Conservation (phyloP, 2,888 invertebrate species). For the Sinhomidia bicolor region DNA sequence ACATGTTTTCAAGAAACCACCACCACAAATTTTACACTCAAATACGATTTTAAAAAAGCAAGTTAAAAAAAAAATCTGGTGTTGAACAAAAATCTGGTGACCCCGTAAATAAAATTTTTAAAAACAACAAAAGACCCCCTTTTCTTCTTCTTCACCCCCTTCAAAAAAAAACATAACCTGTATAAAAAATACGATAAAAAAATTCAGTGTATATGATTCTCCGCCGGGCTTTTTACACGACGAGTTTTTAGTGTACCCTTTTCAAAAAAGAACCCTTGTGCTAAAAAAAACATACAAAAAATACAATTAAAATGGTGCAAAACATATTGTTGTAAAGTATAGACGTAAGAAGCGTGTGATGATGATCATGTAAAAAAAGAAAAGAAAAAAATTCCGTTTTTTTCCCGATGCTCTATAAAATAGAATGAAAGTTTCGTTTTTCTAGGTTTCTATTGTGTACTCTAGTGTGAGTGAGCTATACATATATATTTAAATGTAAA, state of each 20-base stretch:
- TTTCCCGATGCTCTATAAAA: constrained; percentile 5
- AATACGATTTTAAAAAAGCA: too few species aligned
- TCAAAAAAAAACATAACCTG: neutral
- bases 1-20: too few species aligned
- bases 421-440: neutral
- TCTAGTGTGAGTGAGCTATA: neutral
- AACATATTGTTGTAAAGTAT: neutral
- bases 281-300: constrained; percentile 27
- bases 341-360: neutral
- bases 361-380: constrained; percentile 4
- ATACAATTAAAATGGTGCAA: constrained; percentile 35
- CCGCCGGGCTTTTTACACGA: constrained; percentile 32
- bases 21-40: too few species aligned
- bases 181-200: neutral
- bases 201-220: neutral
- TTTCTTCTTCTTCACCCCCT: neutral
- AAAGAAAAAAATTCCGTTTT: neutral
- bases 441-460: constrained; percentile 7
- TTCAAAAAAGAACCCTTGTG: constrained; percentile 23
- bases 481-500: too few species aligned
- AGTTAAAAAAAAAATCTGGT: too few species aligned
- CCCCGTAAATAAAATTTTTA: neutral
- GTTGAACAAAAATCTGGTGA: too few species aligned
- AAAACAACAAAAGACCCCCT: neutral
- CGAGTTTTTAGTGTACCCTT: constrained; percentile 37